Evolutionary conservation across 2,888 invertebrate genomes (phyloP), one percentile per base, ranked within the genome.

Genomic region (Drosophila parthenogenetica): DNA sequence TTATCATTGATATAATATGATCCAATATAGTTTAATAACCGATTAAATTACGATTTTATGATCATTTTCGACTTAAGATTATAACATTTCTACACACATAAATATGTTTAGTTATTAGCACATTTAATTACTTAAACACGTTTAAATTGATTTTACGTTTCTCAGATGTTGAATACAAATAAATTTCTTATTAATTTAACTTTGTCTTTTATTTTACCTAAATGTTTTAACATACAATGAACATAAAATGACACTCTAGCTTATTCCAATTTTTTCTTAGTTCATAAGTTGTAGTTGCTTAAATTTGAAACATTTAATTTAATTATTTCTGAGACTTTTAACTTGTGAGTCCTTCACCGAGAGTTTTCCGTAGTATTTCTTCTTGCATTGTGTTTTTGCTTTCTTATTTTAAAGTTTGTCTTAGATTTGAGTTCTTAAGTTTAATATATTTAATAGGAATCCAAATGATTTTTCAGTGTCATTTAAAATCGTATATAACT

Each of bases 271-370:
- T 22, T 40, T 17, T 16, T 29, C 40, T 29, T 16, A 8, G 8
- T 16, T 45, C 39, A 10, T 35, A 42, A 32, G n/a, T 39, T 16
- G 37, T 17, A 43, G 14, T 58, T 22, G 17, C 11, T 39, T 43
- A 40, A 32, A n/a, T 46, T 49, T 35, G n/a, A 40, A 54, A 50
- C 16, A 49, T 22, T 40, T 37, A 46, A 11, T 58, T 76, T 14
- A 53, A 58, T 61, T 51, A 39, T 59, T 53, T 71, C 62, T 58
- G 50, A 55, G 61, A 74, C 73, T 42, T 51, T 65, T 57, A 53
- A 50, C 53, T 63, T 77, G 29, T 54, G 73, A 75, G 74, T 75
- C 67, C 67, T 77, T 77, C 35, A 48, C 37, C 61, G 46, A 71
- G 66, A 77, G 50, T 77, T 74, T 53, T 11, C 42, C 25, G 16